Conservation (phyloP, 1,140 invertebrate species). For the Acromyrmex heyeri region DNA sequence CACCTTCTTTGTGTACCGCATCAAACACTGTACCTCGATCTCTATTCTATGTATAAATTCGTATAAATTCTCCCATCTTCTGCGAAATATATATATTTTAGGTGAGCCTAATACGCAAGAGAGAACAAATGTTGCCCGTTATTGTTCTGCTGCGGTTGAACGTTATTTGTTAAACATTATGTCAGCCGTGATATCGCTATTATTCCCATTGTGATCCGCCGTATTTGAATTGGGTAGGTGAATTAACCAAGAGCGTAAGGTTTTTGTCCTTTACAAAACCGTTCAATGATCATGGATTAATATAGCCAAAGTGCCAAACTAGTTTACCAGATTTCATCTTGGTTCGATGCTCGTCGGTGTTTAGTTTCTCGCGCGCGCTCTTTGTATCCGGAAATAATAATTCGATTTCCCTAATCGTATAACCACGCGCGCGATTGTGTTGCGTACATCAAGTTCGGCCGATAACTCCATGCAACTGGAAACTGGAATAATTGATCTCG, state of each 20-base stretch:
- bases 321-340: constrained; percentile 37
- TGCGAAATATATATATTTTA: constrained; percentile 13
- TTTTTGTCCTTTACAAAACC: constrained; percentile 4
- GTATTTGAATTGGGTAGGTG: neutral
- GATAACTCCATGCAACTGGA: constrained; percentile 45
- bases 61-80: neutral
- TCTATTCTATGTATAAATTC: neutral
- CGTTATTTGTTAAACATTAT: constrained; percentile 15
- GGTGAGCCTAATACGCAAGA: constrained; percentile 3
- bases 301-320: neutral
- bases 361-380: constrained; percentile 33
- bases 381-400: constrained; percentile 55
- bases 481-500: constrained; percentile 60
- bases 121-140: neutral
- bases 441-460: constrained; percentile 39
- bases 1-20: neutral
- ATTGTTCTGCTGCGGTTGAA: too few relatives aligned
- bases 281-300: neutral
- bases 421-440: constrained; percentile 43
- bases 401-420: constrained; percentile 50
- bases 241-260: neutral
- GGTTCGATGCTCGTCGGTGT: constrained; percentile 32
- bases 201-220: neutral
- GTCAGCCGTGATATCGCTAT: neutral
- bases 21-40: neutral